phyloP scores from a whole-genome alignment of 2,888 invertebrate genomes.

The Hermaeophaga mercurialis region DNA sequence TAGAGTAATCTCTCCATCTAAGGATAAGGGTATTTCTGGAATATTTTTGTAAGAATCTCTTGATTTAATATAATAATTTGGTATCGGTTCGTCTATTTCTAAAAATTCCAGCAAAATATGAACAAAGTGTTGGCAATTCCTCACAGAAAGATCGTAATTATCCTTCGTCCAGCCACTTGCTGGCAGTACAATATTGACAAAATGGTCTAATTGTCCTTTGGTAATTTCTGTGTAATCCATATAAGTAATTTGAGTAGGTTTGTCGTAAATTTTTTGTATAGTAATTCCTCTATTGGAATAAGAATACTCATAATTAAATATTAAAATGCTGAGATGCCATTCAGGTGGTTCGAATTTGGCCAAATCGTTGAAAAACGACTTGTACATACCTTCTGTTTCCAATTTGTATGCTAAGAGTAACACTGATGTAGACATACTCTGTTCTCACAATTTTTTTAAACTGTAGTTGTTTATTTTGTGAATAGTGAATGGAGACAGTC shows the following conservation, averaged over 20 bases:
- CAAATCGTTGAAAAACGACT: conserved; percentile 3
- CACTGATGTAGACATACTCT: conserved; percentile 18
- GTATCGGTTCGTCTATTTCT: conserved; percentile 15
- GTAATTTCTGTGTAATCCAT: conserved; percentile 14
- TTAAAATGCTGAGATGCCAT: conserved; percentile 13
- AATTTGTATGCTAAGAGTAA: conserved; percentile 8
- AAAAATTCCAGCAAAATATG: conserved; percentile 7
- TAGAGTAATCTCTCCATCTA: background rate
- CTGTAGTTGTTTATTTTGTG: background rate
- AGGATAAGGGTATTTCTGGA: background rate
- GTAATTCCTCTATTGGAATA: conserved; percentile 7
- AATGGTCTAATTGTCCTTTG: conserved; percentile 12
- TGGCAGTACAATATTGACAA: conserved; percentile 8
- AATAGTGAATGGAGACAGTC: background rate
- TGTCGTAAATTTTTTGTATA: conserved; percentile 8
- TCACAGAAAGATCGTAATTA: background rate
- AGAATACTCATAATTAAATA: conserved; percentile 12
- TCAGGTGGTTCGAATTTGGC: background rate
- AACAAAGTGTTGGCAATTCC: conserved; percentile 15
- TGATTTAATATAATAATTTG: background rate
- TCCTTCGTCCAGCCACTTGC: conserved; percentile 13
- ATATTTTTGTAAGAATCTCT: background rate
- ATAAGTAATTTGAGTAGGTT: conserved; percentile 4
- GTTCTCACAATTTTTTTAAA: background rate
- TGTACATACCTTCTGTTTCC: conserved; percentile 2